A percentile compares a stretch with the other conserved stretches of the same genome.
Evolutionary conservation across 1,140 invertebrate genomes (phyloP).

Genomic region (Brachionus plicatilis): DNA sequence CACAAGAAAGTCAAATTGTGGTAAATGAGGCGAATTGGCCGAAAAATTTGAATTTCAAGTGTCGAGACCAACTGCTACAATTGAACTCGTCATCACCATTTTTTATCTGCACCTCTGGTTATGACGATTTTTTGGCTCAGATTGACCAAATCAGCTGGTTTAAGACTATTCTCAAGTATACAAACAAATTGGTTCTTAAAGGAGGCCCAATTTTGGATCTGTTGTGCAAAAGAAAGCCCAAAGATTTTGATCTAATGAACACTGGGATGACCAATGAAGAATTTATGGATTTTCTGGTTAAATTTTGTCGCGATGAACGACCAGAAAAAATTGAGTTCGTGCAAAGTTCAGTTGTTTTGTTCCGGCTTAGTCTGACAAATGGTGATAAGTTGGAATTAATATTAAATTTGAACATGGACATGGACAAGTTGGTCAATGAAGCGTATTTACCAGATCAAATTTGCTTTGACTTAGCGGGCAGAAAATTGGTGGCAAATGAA

Average conservation of each 20-base stretch:
- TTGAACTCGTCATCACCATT: constrained; percentile 26
- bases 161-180: background rate
- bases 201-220: constrained; percentile 9
- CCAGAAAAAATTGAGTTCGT: background rate
- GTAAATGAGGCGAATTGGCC: background rate
- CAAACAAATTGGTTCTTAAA: constrained; percentile 7
- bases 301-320: background rate
- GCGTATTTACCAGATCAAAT: constrained; percentile 12
- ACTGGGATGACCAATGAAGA: constrained; percentile 3
- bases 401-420: background rate
- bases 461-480: background rate
- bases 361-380: background rate
- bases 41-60: background rate
- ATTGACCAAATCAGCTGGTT: constrained; percentile 8
- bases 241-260: constrained; percentile 20
- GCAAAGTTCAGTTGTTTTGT: background rate
- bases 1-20: background rate
- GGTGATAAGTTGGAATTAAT: background rate
- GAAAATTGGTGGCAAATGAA: background rate
- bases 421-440: background rate
- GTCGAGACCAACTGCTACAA: background rate
- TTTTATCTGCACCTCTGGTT: background rate
- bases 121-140: background rate
- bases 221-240: background rate
- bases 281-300: constrained; percentile 6